phyloP scores from a whole-genome alignment of 2,113 vertebrate species.

The Pitta sordida region DNA sequence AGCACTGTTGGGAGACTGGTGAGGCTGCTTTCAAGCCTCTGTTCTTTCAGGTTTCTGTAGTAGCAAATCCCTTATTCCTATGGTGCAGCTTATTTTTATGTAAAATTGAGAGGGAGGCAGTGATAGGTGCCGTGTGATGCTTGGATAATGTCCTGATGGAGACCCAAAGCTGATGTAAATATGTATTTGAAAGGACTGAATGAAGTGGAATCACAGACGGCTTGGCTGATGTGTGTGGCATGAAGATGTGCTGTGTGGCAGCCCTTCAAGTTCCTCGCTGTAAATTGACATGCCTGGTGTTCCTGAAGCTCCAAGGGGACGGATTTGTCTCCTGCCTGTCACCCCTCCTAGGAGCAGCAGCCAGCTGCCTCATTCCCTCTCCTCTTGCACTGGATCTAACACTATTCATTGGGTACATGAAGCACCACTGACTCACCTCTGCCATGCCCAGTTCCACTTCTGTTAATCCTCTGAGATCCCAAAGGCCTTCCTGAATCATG shows the following conservation, averaged over 20 bases:
- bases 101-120: not conserved
- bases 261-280: not conserved
- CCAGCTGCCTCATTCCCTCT: not conserved
- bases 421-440: not conserved
- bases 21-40: not conserved
- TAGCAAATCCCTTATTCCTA: not conserved
- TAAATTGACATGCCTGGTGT: not conserved
- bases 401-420: not conserved
- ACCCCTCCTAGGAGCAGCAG: not conserved
- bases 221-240: not conserved
- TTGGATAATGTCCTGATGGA: not conserved
- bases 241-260: not conserved
- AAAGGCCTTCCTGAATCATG: fast-evolving
- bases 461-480: not conserved
- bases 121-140: not conserved
- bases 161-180: not conserved
- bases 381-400: not conserved
- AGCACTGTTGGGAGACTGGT: not conserved
- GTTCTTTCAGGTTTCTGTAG: not conserved
- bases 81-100: not conserved
- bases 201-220: not conserved
- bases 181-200: not conserved
- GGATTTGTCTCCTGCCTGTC: not conserved
- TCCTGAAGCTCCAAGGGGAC: not conserved
- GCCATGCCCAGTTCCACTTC: not conserved